Evolutionary conservation across 2,113 vertebrate species (phyloP).

Genomic region (Hydropotes inermis): DNA sequence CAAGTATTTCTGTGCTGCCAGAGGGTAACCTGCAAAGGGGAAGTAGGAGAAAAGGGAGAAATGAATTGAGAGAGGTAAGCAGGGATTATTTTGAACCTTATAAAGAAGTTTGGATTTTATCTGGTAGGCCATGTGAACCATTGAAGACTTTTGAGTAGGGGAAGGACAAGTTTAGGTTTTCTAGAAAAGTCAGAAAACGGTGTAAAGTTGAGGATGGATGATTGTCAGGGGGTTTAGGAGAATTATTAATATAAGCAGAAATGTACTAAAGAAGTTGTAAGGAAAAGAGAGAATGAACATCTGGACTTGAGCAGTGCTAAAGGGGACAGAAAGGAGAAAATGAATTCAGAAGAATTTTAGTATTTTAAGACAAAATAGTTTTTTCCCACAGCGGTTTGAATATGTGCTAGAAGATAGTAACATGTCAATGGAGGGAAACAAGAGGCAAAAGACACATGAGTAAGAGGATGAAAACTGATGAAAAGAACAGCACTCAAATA

Average conservation of each 20-base stretch:
- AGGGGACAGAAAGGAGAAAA: background rate
- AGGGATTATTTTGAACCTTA: background rate
- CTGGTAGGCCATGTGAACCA: background rate
- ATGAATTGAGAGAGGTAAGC: background rate
- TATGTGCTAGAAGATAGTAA: background rate
- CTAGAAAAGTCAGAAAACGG: background rate
- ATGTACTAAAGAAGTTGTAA: background rate
- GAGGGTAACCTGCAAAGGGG: background rate
- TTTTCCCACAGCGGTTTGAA: background rate
- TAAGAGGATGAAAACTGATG: background rate
- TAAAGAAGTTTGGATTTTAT: background rate
- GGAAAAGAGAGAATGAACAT: background rate
- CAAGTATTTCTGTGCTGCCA: background rate
- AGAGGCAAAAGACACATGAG: background rate
- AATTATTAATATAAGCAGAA: background rate
- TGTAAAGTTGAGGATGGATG: background rate
- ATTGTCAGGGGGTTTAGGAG: background rate
- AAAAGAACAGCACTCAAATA: background rate
- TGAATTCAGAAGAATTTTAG: background rate
- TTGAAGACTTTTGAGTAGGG: background rate
- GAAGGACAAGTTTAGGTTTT: background rate
- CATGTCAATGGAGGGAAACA: background rate
- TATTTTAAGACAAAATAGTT: slow-evolving; percentile 1
- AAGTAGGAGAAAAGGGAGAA: background rate
- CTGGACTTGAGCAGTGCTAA: background rate